These are phyloP conservation scores for Peromyscus attwateri DNA, from an alignment of 2,797 vertebrate species.

Conservation along the genomic window DNA sequence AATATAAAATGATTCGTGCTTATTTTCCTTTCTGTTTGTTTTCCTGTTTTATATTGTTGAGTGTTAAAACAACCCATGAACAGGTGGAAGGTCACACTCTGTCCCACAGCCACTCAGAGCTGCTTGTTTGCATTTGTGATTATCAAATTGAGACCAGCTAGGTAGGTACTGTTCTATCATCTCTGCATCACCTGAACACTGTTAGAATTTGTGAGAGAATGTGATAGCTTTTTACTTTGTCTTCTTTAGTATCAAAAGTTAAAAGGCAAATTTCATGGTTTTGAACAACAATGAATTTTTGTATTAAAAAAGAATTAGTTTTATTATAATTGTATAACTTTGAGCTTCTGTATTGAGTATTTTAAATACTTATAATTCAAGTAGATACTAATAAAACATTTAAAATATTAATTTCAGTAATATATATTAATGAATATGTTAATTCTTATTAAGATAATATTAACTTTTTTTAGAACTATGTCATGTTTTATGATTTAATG, in stretches of 20 bases:
- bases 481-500: neutral
- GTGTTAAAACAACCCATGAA: constrained; percentile 25
- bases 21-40: neutral
- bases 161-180: neutral
- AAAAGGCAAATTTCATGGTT: constrained; percentile 8
- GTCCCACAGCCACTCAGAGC: neutral
- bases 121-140: constrained; percentile 19
- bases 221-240: neutral
- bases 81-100: neutral
- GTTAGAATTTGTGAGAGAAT: constrained; percentile 44
- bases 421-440: neutral
- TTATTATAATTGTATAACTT: constrained; percentile 50
- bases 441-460: neutral
- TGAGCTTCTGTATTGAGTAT: constrained; percentile 32
- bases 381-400: constrained; percentile 24
- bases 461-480: neutral
- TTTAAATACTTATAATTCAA: constrained; percentile 61
- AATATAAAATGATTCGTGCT: neutral
- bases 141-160: constrained; percentile 26
- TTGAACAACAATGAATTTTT: constrained; percentile 26
- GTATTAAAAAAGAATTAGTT: constrained; percentile 10
- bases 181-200: neutral
- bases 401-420: constrained; percentile 32
- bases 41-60: constrained; percentile 34
- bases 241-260: constrained; percentile 28